Conservation (phyloP, 1,140 invertebrate genomes). For the Anoplophora glabripennis region DNA sequence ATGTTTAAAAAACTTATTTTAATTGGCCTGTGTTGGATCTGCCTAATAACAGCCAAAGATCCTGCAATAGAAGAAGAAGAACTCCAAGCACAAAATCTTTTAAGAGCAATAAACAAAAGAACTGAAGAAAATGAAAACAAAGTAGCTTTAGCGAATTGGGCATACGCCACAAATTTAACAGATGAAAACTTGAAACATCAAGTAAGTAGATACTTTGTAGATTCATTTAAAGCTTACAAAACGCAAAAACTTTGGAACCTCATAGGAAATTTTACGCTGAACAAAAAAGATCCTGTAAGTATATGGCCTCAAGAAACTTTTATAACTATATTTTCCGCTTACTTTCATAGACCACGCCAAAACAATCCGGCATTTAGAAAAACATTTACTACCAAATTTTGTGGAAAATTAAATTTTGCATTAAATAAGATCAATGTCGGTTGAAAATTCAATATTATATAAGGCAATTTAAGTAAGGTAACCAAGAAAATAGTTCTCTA, state of each 20-base stretch:
- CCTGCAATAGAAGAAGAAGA: conserved; percentile 57
- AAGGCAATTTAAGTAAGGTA: too few relatives aligned
- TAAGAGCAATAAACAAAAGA: conserved; percentile 58
- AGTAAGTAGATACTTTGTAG: conserved; percentile 22
- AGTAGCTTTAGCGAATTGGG: conserved; percentile 60
- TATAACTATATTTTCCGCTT: too few relatives aligned
- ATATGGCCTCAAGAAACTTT: too few relatives aligned
- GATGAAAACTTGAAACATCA: conserved; percentile 63
- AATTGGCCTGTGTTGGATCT: too few relatives aligned
- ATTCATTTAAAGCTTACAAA: background rate
- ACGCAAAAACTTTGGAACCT: too few relatives aligned
- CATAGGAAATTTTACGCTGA: too few relatives aligned
- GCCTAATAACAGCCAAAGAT: conserved; percentile 34
- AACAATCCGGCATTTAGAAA: background rate
- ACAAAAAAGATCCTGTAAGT: too few relatives aligned
- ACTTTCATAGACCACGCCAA: background rate
- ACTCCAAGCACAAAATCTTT: conserved; percentile 57
- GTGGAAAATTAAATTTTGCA: too few relatives aligned
- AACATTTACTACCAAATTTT: background rate
- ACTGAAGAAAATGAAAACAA: conserved; percentile 57
- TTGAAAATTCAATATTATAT: background rate
- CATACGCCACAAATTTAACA: conserved; percentile 72
- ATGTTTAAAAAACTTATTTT: background rate
- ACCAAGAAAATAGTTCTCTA: too few relatives aligned
- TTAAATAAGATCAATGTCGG: background rate